A percentile compares a stretch with the other conserved stretches of the same genome.
phyloP scores from a whole-genome alignment of 2,797 vertebrate genomes.

The Enteromius trimaculatus region DNA sequence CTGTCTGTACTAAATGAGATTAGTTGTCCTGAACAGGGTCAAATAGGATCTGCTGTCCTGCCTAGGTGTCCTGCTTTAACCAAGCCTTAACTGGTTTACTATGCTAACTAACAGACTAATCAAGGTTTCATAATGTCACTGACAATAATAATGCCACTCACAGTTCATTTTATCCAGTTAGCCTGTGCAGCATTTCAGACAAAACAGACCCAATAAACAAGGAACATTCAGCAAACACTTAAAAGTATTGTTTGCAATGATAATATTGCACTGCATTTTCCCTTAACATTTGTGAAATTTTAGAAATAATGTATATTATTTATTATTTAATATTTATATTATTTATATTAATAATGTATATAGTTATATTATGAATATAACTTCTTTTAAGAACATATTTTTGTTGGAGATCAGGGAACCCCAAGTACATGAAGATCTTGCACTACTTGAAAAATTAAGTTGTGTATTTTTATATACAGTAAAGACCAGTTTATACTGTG shows the following conservation, averaged over 20 bases:
- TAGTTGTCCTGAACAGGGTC: not conserved
- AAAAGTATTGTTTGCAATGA: not conserved
- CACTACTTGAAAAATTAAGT: not conserved
- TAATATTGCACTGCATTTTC: not conserved
- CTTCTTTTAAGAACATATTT: not conserved
- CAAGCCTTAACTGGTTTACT: not conserved
- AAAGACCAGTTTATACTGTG: not conserved
- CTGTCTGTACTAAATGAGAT: not conserved
- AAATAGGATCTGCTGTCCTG: not conserved
- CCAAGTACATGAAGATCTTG: not conserved
- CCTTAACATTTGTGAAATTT: not conserved
- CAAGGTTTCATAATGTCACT: not conserved
- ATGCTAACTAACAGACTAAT: not conserved
- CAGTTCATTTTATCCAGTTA: not conserved
- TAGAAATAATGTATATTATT: too few species aligned
- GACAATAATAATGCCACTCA: not conserved
- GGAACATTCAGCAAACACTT: not conserved
- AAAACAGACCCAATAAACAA: not conserved
- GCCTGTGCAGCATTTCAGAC: not conserved
- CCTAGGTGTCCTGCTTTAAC: slow-evolving; percentile 28
- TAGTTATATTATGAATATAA: too few species aligned
- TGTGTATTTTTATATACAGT: not conserved
- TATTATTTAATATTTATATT: too few species aligned
- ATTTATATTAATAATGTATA: too few species aligned
- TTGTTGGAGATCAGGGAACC: not conserved